Evolutionary conservation across 2,797 vertebrate species (phyloP).

Genomic region (Spinibarbus caldwelli): DNA sequence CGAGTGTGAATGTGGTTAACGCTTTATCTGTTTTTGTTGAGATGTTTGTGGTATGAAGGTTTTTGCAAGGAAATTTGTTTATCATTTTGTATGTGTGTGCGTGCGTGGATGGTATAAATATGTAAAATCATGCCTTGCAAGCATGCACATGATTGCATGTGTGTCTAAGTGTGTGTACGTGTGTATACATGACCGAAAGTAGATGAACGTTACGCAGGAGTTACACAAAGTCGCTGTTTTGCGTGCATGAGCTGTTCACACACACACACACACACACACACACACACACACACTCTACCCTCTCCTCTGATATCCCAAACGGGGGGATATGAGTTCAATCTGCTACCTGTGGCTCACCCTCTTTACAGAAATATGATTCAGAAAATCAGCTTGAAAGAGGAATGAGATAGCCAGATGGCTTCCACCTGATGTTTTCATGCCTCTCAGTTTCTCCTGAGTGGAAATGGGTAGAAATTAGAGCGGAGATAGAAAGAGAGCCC

Average conservation of each 20-base stretch:
- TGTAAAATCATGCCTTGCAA: background rate
- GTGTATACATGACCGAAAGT: background rate
- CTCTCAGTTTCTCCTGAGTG: slow-evolving; percentile 45
- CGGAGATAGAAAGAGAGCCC: slow-evolving; percentile 33
- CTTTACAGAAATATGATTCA: slow-evolving; percentile 44
- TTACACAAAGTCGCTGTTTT: slow-evolving; percentile 46
- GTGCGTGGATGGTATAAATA: background rate
- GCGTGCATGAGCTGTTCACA: slow-evolving; percentile 1
- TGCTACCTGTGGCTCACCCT: slow-evolving; percentile 45
- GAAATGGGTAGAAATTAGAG: slow-evolving; percentile 39
- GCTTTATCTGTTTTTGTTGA: background rate
- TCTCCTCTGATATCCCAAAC: slow-evolving; percentile 39
- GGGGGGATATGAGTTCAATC: slow-evolving; percentile 34
- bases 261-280: background rate
- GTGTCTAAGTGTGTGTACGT: background rate
- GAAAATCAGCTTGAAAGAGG: slow-evolving; percentile 45
- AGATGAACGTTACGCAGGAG: slow-evolving; percentile 40
- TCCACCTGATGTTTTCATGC: slow-evolving; percentile 49
- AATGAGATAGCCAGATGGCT: slow-evolving; percentile 48
- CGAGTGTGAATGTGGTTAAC: background rate
- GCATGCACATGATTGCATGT: background rate
- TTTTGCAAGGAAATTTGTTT: background rate
- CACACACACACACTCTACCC: slow-evolving; percentile 17
- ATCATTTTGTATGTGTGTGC: background rate
- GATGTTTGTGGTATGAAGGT: background rate